Evolutionary conservation across 2,888 invertebrate species (phyloP).

Genomic region (Troilus luridus): DNA sequence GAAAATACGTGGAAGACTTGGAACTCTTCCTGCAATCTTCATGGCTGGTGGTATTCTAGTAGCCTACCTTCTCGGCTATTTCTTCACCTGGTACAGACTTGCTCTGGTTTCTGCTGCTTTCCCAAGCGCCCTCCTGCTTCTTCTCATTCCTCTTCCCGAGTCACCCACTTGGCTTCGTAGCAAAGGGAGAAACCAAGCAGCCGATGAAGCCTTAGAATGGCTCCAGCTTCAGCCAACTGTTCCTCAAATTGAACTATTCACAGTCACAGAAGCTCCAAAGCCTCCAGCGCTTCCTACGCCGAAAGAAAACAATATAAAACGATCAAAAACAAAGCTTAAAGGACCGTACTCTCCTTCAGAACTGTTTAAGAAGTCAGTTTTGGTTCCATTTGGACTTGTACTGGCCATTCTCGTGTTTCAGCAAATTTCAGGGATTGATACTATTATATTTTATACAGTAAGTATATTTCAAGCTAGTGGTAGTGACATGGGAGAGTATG

Average conservation of each 20-base stretch:
- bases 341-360: slow-evolving; percentile 64
- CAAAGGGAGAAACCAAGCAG: slow-evolving; percentile 71
- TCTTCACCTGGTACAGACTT: slow-evolving; percentile 74
- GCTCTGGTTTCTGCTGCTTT: slow-evolving; percentile 73
- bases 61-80: slow-evolving; percentile 74
- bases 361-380: slow-evolving; percentile 66
- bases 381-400: slow-evolving; percentile 72
- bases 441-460: slow-evolving; percentile 75
- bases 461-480: slow-evolving; percentile 74
- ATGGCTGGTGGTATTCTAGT: slow-evolving; percentile 77
- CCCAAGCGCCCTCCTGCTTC: slow-evolving; percentile 71
- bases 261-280: slow-evolving; percentile 57
- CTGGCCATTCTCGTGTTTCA: slow-evolving; percentile 73
- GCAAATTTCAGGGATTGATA: slow-evolving; percentile 75
- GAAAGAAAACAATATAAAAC: slow-evolving; percentile 52
- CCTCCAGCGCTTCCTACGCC: slow-evolving; percentile 19
- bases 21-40: slow-evolving; percentile 77
- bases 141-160: slow-evolving; percentile 75
- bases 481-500: slow-evolving; percentile 72
- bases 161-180: slow-evolving; percentile 75
- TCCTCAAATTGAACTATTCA: slow-evolving; percentile 63
- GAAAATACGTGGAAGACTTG: slow-evolving; percentile 76
- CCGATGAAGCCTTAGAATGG: slow-evolving; percentile 72
- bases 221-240: slow-evolving; percentile 68
- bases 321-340: slow-evolving; percentile 60